Evolutionary conservation across 2,797 vertebrate species (phyloP).

Genomic region (Rhinatrema bivittatum): DNA sequence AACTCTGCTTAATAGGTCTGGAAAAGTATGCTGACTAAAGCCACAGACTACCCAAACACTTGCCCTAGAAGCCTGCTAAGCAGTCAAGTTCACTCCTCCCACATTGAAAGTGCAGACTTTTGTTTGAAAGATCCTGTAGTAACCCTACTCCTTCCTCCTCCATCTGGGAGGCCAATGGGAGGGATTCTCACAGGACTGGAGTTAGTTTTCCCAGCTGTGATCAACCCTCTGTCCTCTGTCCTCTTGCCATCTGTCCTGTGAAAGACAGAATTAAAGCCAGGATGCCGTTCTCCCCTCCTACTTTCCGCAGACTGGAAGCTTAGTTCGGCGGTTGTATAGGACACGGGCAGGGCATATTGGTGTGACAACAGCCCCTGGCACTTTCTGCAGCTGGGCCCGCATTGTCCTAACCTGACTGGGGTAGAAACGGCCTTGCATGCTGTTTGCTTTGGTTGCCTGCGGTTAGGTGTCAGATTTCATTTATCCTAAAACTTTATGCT

Average conservation of each 20-base stretch:
- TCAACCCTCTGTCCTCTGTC: slow-evolving; percentile 27
- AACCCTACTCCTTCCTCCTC: slow-evolving; percentile 22
- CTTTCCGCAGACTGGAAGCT: background rate
- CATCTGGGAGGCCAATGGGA: slow-evolving; percentile 37
- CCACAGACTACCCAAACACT: too few relatives aligned
- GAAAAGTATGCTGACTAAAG: too few relatives aligned
- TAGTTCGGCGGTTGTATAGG: too few relatives aligned
- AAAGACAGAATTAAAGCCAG: slow-evolving; percentile 17
- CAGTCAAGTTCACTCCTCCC: background rate
- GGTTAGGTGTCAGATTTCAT: too few relatives aligned
- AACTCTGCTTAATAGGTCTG: too few relatives aligned
- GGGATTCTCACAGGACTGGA: slow-evolving; percentile 25
- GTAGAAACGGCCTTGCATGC: too few relatives aligned
- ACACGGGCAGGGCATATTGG: too few relatives aligned
- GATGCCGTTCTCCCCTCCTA: slow-evolving; percentile 7
- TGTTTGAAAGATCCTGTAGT: slow-evolving; percentile 12
- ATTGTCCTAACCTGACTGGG: too few relatives aligned
- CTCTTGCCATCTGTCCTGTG: slow-evolving; percentile 45
- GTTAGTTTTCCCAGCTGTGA: slow-evolving; percentile 47
- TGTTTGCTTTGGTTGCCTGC: too few relatives aligned
- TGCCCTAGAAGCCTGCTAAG: background rate
- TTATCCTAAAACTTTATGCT: too few relatives aligned
- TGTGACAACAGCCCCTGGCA: background rate
- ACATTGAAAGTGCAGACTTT: slow-evolving; percentile 3
- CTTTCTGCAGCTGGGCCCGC: background rate